Evolutionary conservation across 2,113 vertebrate genomes (phyloP).

Genomic region (Antigone vipio): DNA sequence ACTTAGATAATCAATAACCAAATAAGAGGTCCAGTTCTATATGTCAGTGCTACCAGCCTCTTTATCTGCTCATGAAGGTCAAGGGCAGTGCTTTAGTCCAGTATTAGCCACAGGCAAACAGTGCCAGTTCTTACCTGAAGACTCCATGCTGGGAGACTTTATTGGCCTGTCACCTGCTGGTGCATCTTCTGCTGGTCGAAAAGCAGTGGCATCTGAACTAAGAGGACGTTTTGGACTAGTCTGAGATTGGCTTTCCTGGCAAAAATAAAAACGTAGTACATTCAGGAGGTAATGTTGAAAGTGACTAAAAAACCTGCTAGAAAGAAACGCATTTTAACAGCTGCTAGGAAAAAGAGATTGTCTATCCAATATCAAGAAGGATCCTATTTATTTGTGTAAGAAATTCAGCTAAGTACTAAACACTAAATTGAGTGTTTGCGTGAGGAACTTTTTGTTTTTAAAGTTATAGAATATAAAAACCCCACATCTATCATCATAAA

Average conservation of each 20-base stretch:
- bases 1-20: neutral
- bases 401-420: neutral
- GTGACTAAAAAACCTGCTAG: neutral
- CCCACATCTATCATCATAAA: neutral
- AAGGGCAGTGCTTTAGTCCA: neutral
- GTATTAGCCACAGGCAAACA: neutral
- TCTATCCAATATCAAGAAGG: neutral
- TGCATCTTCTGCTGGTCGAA: constrained; percentile 2
- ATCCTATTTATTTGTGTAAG: neutral
- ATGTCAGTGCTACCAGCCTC: rapidly evolving
- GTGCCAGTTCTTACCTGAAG: constrained; percentile 51
- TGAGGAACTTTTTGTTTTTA: neutral
- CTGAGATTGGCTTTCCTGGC: constrained; percentile 58
- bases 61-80: neutral
- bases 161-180: neutral
- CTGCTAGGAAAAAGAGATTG: neutral
- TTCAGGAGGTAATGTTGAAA: neutral
- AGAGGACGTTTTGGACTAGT: constrained; percentile 37
- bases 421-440: neutral
- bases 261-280: neutral
- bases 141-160: neutral
- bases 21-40: neutral
- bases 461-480: neutral
- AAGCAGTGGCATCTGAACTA: neutral
- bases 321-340: neutral